phyloP scores from a whole-genome alignment of 2,888 invertebrate genomes.

The Thyatira batis region DNA sequence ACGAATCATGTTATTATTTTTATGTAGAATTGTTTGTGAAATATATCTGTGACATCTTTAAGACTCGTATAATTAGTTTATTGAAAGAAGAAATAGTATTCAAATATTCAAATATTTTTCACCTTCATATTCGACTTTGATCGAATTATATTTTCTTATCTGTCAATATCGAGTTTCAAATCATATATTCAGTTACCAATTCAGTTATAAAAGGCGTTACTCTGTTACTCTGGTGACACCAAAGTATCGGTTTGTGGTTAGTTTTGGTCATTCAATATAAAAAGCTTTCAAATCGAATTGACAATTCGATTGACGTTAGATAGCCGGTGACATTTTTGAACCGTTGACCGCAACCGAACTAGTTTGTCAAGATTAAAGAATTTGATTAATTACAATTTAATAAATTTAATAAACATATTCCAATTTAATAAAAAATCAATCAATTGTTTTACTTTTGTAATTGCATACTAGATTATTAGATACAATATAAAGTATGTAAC shows the following conservation, averaged over 20 bases:
- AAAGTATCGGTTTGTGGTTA: slow-evolving; percentile 52
- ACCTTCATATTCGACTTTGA: neutral
- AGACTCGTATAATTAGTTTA: too few species aligned
- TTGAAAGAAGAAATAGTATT: too few species aligned
- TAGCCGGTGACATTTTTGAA: slow-evolving; percentile 37
- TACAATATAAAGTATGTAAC: too few species aligned
- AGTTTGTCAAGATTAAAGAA: slow-evolving; percentile 33
- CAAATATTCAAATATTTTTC: neutral
- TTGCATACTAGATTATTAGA: too few species aligned
- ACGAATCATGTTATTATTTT: too few species aligned
- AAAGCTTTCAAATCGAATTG: slow-evolving; percentile 23
- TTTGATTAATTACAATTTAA: slow-evolving; percentile 1
- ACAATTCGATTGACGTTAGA: slow-evolving; percentile 29
- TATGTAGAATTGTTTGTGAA: too few species aligned
- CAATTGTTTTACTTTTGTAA: too few species aligned
- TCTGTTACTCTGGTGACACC: slow-evolving; percentile 46
- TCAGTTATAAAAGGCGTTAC: slow-evolving; percentile 39
- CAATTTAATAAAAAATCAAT: too few species aligned
- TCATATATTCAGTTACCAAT: slow-evolving; percentile 35
- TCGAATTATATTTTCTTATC: slow-evolving; percentile 14
- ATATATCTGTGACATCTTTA: too few species aligned
- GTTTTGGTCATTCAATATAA: slow-evolving; percentile 37
- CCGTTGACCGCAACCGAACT: slow-evolving; percentile 40
- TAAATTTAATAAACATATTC: too few species aligned
- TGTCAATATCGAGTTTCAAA: slow-evolving; percentile 35